Evolutionary conservation across 2,797 vertebrate species (phyloP).

Genomic region (Poecilia velifera): DNA sequence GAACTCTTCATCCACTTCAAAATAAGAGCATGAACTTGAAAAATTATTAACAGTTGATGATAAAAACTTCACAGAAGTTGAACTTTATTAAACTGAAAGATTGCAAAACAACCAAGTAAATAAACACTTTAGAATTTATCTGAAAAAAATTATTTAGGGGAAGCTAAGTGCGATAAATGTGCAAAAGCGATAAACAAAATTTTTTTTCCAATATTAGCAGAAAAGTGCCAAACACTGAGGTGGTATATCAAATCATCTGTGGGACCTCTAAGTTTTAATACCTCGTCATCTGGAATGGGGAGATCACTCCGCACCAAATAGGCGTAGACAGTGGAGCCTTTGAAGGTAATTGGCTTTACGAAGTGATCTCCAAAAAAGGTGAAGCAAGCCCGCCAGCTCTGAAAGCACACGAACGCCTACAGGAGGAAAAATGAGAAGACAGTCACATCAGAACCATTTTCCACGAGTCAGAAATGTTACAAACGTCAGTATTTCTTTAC

Average conservation of each 20-base stretch:
- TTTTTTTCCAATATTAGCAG: neutral
- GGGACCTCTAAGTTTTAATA: slow-evolving; percentile 7
- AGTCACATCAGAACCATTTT: neutral
- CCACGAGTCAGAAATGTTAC: neutral
- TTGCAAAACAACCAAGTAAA: no score
- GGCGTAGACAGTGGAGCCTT: rapidly evolving
- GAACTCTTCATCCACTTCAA: no score
- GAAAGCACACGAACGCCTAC: slow-evolving; percentile 58
- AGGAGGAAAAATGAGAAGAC: neutral
- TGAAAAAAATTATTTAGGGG: no score
- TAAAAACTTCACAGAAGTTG: no score
- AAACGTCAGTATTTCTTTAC: slow-evolving; percentile 29
- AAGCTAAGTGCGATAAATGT: neutral
- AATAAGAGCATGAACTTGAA: no score
- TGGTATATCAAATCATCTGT: neutral
- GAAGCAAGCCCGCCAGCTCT: slow-evolving; percentile 15
- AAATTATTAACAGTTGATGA: no score
- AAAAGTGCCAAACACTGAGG: neutral
- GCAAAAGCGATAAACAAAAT: no score
- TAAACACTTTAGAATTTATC: no score
- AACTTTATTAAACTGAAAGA: no score
- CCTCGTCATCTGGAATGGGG: slow-evolving; percentile 33
- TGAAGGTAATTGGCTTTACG: neutral
- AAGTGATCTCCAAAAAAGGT: slow-evolving; percentile 16
- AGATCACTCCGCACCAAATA: slow-evolving; percentile 43